Conservation (phyloP, 2,888 invertebrate genomes). For the Panopea generosa region DNA sequence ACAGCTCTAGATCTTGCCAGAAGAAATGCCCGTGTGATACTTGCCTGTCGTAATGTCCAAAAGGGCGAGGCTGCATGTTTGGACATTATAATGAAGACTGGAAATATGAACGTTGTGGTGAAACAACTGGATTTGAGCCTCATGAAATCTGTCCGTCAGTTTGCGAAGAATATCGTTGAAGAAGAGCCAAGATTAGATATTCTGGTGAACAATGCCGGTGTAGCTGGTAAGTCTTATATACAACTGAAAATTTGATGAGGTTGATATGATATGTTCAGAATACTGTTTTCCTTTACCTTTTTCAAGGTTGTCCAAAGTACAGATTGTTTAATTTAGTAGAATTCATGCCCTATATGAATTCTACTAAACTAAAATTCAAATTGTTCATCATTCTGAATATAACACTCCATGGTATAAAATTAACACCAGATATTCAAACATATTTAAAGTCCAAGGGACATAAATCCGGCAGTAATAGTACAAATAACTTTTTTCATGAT, state of each 20-base stretch:
- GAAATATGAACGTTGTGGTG: slow-evolving; percentile 71
- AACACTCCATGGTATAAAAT: too few species aligned
- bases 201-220: slow-evolving; percentile 79
- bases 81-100: slow-evolving; percentile 81
- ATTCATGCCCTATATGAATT: too few species aligned
- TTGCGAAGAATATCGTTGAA: slow-evolving; percentile 65
- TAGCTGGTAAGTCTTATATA: slow-evolving; percentile 67
- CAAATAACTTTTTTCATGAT: too few species aligned
- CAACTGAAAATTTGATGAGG: background rate
- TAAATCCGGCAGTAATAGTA: too few species aligned
- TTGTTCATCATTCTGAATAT: too few species aligned
- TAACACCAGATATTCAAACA: too few species aligned
- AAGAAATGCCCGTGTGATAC: slow-evolving; percentile 75
- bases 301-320: too few species aligned
- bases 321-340: too few species aligned
- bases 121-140: slow-evolving; percentile 69
- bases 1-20: slow-evolving; percentile 77
- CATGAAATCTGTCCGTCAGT: slow-evolving; percentile 73
- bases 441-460: too few species aligned
- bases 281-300: too few species aligned
- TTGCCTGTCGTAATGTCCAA: slow-evolving; percentile 73
- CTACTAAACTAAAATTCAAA: too few species aligned
- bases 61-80: slow-evolving; percentile 66
- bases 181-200: slow-evolving; percentile 74
- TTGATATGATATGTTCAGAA: background rate